A percentile compares a stretch with the other conserved stretches of the same genome.
Conservation (phyloP, 2,797 vertebrate species). For the Clarias laeviceps region DNA sequence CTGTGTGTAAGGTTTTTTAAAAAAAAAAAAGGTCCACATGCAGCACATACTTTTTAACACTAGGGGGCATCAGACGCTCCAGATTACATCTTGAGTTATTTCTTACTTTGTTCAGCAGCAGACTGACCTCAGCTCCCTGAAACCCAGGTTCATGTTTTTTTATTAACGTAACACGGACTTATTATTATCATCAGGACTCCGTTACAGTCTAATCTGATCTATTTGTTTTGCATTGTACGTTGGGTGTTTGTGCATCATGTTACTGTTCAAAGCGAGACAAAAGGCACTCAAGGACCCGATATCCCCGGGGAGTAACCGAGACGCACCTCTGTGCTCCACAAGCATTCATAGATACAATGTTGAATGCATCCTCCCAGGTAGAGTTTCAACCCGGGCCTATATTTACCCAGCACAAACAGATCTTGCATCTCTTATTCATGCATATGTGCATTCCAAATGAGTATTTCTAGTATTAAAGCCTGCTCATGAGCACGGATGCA, state of each 20-base stretch:
- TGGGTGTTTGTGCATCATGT: slow-evolving; percentile 40
- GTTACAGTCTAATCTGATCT: slow-evolving; percentile 43
- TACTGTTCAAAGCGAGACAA: slow-evolving; percentile 41
- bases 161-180: slow-evolving; percentile 25
- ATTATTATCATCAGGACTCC: slow-evolving; percentile 34
- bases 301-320: slow-evolving; percentile 40
- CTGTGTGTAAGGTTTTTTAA: neutral
- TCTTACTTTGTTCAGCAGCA: slow-evolving; percentile 6
- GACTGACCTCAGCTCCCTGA: slow-evolving; percentile 1
- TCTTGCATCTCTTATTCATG: slow-evolving; percentile 48
- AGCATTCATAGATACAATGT: slow-evolving; percentile 50
- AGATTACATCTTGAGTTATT: neutral
- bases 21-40: neutral
- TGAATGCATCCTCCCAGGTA: slow-evolving; percentile 53
- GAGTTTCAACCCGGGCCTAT: slow-evolving; percentile 56
- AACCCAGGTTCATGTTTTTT: slow-evolving; percentile 7
- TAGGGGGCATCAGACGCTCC: slow-evolving; percentile 47
- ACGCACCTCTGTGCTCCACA: slow-evolving; percentile 50
- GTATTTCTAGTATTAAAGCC: slow-evolving; percentile 35
- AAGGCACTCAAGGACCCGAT: slow-evolving; percentile 46
- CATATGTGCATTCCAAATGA: slow-evolving; percentile 44
- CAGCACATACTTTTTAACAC: slow-evolving; percentile 35
- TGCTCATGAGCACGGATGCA: slow-evolving; percentile 6
- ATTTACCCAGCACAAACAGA: slow-evolving; percentile 53
- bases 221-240: slow-evolving; percentile 42